These are phyloP conservation scores for Agrypnia vestita DNA, from an alignment of 1,140 invertebrate genomes.

Conservation along the genomic window DNA sequence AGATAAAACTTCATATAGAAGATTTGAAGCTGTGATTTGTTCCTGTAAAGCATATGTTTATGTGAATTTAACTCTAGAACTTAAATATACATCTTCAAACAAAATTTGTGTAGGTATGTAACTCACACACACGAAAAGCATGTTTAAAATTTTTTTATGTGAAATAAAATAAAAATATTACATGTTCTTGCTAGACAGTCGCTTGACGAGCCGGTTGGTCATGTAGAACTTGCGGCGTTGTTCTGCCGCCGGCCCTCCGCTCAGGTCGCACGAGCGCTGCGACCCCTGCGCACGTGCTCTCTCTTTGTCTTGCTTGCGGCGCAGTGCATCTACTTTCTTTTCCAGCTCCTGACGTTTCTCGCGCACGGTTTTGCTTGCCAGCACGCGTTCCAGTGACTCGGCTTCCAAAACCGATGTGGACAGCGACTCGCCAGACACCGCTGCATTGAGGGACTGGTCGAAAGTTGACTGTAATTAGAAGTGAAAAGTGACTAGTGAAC, in stretches of 20 bases:
- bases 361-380: constrained; percentile 85
- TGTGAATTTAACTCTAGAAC: no score
- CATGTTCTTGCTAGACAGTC: constrained; percentile 88
- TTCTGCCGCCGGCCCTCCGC: constrained; percentile 75
- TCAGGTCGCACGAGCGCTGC: constrained; percentile 73
- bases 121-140: no score
- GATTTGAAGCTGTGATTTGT: no score
- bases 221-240: constrained; percentile 81
- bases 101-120: no score
- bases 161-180: constrained; percentile 68
- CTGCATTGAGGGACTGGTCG: constrained; percentile 51
- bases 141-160: no score
- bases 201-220: constrained; percentile 83
- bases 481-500: no score
- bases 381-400: constrained; percentile 85
- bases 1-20: no score
- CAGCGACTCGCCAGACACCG: constrained; percentile 62
- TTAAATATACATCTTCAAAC: no score
- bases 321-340: constrained; percentile 88
- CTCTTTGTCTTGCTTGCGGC: constrained; percentile 91
- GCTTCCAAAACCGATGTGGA: constrained; percentile 78
- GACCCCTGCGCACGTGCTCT: constrained; percentile 71
- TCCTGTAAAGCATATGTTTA: no score
- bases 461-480: constrained; percentile 44
- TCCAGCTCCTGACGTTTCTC: constrained; percentile 89